These are phyloP conservation scores for Calypte anna DNA, from an alignment of 2,113 vertebrate species.

Conservation along the genomic window DNA sequence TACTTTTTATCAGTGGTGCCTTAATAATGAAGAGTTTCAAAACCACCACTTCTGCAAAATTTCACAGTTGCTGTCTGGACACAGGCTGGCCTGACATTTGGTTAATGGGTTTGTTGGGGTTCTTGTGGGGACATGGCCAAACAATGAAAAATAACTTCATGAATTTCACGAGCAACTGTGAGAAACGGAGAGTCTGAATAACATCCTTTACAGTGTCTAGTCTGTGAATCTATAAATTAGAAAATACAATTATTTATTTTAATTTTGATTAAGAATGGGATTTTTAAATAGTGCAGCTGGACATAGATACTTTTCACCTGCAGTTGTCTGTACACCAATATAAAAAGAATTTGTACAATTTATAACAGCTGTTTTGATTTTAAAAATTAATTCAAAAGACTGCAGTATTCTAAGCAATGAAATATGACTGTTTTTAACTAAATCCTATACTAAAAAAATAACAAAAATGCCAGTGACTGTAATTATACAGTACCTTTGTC, in stretches of 20 bases:
- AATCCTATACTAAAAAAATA: background rate
- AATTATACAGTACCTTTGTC: background rate
- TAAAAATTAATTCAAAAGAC: background rate
- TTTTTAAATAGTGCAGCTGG: background rate
- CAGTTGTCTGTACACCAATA: background rate
- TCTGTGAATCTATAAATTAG: background rate
- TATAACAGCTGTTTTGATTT: background rate
- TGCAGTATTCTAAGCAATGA: background rate
- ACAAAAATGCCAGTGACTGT: background rate
- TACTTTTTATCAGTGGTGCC: slow-evolving; percentile 56
- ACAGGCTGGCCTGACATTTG: background rate
- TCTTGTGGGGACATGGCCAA: background rate
- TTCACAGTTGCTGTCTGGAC: slow-evolving; percentile 25
- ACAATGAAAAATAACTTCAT: background rate
- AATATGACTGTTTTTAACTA: background rate
- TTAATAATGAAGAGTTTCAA: slow-evolving; percentile 65
- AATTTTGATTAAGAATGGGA: background rate
- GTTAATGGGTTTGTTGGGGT: background rate
- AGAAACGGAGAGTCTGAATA: background rate
- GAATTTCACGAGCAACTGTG: background rate
- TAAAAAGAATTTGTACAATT: background rate
- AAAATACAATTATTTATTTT: background rate
- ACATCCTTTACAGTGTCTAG: background rate
- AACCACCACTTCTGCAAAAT: slow-evolving; percentile 27
- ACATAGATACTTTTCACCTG: background rate